Evolutionary conservation across 2,113 vertebrate genomes (phyloP).

Genomic region (Conger conger): DNA sequence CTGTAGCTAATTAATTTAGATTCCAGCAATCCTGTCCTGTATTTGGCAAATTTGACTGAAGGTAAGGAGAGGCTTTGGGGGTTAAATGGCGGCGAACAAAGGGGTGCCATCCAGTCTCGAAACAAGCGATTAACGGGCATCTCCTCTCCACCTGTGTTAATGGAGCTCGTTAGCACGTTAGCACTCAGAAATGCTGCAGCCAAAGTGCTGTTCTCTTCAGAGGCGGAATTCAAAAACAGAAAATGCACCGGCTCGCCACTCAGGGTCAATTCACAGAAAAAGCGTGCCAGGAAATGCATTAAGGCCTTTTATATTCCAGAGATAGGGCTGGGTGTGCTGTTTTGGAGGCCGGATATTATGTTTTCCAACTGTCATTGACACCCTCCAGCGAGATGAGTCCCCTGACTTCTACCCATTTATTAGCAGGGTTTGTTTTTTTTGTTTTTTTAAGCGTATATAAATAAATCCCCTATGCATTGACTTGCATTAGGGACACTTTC

Average conservation of each 20-base stretch:
- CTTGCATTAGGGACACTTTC: neutral
- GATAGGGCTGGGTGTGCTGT: neutral
- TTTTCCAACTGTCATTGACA: neutral
- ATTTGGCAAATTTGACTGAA: too few relatives aligned
- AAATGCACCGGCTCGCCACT: neutral
- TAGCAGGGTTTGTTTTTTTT: neutral
- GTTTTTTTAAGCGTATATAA: neutral
- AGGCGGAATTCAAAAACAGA: neutral
- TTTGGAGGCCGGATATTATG: neutral
- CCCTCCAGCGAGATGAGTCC: neutral
- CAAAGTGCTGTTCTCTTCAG: neutral
- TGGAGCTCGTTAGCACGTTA: neutral
- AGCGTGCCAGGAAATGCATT: constrained; percentile 15
- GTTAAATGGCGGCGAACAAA: neutral
- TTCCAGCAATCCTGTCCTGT: too few relatives aligned
- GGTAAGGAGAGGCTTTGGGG: too few relatives aligned
- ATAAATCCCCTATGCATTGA: neutral
- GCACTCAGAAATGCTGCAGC: neutral
- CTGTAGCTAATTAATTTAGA: too few relatives aligned
- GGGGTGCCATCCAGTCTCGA: neutral
- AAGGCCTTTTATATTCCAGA: constrained; percentile 4
- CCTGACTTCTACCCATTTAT: neutral
- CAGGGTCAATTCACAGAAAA: neutral
- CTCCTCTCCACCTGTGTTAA: neutral
- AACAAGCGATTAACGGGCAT: too few relatives aligned